Percentiles rank a stretch among this genome's conserved stretches.
Conservation (phyloP, 1,140 invertebrate genomes). For the Lordiphosa mommai region DNA sequence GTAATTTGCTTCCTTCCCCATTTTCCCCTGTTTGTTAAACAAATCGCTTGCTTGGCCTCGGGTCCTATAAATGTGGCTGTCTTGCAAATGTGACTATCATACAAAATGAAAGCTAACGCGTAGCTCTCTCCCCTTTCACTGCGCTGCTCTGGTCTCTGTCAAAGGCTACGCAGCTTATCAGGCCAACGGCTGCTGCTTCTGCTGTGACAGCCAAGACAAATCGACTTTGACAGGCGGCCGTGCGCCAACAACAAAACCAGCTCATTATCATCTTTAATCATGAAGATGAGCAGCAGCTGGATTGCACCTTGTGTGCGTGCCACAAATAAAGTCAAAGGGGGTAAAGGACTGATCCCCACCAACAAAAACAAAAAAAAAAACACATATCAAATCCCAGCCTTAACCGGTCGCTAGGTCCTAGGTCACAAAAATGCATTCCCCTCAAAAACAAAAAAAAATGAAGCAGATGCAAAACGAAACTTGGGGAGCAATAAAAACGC, state of each 20-base stretch:
- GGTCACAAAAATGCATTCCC: not conserved
- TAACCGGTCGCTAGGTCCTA: no score
- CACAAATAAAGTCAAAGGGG: no score
- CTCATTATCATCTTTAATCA: slow-evolving; percentile 19
- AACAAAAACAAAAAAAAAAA: no score
- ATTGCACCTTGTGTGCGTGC: slow-evolving; percentile 39
- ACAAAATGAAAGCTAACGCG: no score
- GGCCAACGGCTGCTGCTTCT: slow-evolving; percentile 15
- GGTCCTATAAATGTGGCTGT: no score
- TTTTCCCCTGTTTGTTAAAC: no score
- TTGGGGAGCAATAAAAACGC: slow-evolving; percentile 27
- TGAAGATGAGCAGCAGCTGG: slow-evolving; percentile 20
- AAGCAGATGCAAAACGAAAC: slow-evolving; percentile 38
- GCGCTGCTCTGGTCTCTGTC: slow-evolving; percentile 1
- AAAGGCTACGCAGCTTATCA: slow-evolving; percentile 45
- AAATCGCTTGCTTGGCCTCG: no score
- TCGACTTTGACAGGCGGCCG: slow-evolving; percentile 56
- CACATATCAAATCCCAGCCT: no score
- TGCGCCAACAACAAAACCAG: slow-evolving; percentile 27
- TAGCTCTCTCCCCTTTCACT: not conserved
- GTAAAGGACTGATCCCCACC: no score
- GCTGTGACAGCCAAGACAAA: slow-evolving; percentile 51
- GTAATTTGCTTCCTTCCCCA: no score
- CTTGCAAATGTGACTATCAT: no score
- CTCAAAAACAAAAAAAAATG: slow-evolving; percentile 6